A percentile compares a stretch with the other conserved stretches of the same genome.
Conservation (phyloP, 2,113 vertebrate genomes). For the Rhea pennata region DNA sequence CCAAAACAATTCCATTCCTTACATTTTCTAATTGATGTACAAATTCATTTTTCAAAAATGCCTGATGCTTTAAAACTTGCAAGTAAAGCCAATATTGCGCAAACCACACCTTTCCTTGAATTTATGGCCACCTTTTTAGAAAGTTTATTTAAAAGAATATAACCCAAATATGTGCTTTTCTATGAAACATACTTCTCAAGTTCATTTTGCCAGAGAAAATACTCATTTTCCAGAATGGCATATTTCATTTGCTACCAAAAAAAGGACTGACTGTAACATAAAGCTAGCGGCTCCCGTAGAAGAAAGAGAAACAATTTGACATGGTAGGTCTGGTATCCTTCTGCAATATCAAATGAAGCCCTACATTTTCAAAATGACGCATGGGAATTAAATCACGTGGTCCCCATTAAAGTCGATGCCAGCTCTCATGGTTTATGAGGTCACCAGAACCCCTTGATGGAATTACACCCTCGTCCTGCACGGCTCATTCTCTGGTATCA, state of each 20-base stretch:
- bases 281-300: constrained; percentile 51
- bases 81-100: neutral
- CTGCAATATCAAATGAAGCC: constrained; percentile 68
- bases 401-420: constrained; percentile 67
- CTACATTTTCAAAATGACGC: constrained; percentile 60
- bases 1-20: neutral
- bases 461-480: constrained; percentile 48
- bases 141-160: constrained; percentile 59
- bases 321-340: constrained; percentile 66
- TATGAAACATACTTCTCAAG: constrained; percentile 23
- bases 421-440: constrained; percentile 68
- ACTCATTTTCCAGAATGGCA: constrained; percentile 57
- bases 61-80: neutral
- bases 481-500: neutral
- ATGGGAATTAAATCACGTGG: constrained; percentile 57
- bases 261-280: constrained; percentile 52
- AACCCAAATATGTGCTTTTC: constrained; percentile 47
- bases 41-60: neutral
- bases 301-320: constrained; percentile 70
- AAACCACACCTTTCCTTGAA: constrained; percentile 50
- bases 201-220: constrained; percentile 61
- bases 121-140: constrained; percentile 41
- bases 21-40: neutral
- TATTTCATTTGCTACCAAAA: constrained; percentile 71
- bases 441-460: constrained; percentile 67